Evolutionary conservation across 53 echinoderm and acorn worm species (phyloP).

Genomic region (Holothuria leucospilota): DNA sequence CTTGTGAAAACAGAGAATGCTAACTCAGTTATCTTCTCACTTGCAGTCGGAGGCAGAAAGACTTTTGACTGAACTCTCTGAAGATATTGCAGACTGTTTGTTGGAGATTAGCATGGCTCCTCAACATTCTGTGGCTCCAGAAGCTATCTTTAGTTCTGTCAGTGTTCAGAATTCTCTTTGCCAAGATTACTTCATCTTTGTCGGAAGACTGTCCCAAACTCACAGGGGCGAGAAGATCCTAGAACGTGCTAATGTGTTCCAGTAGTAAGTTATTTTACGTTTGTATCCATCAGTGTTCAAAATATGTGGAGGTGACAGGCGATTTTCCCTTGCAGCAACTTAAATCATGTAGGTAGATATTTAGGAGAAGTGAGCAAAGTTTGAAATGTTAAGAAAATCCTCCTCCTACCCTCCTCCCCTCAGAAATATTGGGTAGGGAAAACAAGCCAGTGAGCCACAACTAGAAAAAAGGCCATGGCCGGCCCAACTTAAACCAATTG

Average conservation of each 20-base stretch:
- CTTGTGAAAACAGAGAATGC: not conserved
- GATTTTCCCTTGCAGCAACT: no score
- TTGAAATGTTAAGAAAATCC: no score
- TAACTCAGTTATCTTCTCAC: not conserved
- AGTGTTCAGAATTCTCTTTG: slow-evolving; percentile 86
- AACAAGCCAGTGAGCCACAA: no score
- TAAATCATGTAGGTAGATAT: no score
- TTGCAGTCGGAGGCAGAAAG: slow-evolving; percentile 79
- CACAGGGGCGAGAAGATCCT: slow-evolving; percentile 86
- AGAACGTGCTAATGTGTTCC: slow-evolving; percentile 88
- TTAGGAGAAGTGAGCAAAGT: no score
- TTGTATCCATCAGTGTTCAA: not conserved
- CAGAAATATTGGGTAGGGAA: no score
- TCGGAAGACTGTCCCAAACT: slow-evolving; percentile 83
- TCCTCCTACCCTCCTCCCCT: no score
- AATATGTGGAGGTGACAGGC: no score
- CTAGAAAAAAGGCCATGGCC: no score
- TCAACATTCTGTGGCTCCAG: slow-evolving; percentile 71
- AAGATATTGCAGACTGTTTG: slow-evolving; percentile 92
- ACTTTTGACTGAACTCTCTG: slow-evolving; percentile 76
- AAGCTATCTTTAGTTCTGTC: slow-evolving; percentile 85
- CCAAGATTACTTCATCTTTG: slow-evolving; percentile 91
- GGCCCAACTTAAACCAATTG: no score
- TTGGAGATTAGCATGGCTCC: slow-evolving; percentile 84
- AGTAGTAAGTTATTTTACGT: slow-evolving; percentile 74